Percentiles rank a stretch among this genome's conserved stretches.
These are phyloP conservation scores for Mylabris sibirica DNA, from an alignment of 2,888 invertebrate genomes.

Conservation along the genomic window DNA sequence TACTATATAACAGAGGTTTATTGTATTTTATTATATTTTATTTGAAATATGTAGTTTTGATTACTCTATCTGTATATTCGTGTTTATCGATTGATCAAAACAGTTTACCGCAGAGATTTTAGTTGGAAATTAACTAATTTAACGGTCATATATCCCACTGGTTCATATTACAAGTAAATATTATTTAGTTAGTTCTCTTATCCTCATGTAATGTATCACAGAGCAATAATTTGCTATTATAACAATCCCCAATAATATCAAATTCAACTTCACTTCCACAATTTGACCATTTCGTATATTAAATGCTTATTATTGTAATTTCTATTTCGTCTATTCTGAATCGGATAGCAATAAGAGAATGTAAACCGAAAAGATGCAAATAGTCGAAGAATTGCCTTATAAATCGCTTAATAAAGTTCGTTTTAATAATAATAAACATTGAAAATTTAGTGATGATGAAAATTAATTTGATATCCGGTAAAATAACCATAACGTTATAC, in stretches of 20 bases:
- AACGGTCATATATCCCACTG: constrained; percentile 9
- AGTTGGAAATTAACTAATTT: constrained; percentile 9
- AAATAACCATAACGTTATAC: no score
- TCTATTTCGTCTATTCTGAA: no score
- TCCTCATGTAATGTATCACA: not conserved
- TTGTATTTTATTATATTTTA: not conserved
- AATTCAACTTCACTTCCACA: not conserved
- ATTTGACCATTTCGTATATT: not conserved
- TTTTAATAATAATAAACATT: no score
- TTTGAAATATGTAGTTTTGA: not conserved
- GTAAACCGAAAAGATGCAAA: no score
- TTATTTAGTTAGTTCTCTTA: constrained; percentile 1
- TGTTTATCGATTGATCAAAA: constrained; percentile 1
- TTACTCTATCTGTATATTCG: not conserved
- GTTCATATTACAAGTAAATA: constrained; percentile 9
- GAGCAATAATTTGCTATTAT: not conserved
- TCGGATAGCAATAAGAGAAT: no score
- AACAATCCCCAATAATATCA: not conserved
- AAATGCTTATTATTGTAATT: not conserved
- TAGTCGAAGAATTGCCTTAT: no score
- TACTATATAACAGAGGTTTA: not conserved
- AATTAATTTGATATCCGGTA: no score
- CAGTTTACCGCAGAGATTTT: constrained; percentile 11
- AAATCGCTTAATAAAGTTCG: no score
- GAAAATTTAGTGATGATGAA: no score